Evolutionary conservation across 2,113 vertebrate species (phyloP).

Genomic region (Trematomus loennbergii): DNA sequence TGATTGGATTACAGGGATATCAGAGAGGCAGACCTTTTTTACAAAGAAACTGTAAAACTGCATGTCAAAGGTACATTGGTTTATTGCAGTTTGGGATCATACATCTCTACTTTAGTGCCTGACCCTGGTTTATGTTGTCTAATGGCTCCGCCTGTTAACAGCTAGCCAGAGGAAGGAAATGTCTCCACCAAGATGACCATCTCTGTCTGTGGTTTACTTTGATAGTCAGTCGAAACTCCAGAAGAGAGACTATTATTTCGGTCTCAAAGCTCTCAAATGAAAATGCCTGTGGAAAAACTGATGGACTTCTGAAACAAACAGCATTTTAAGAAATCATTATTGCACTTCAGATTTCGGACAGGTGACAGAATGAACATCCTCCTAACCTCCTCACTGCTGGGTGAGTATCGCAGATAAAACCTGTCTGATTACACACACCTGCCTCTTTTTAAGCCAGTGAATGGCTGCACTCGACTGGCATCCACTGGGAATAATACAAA

Average conservation of each 20-base stretch:
- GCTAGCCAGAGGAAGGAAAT: slow-evolving; percentile 71
- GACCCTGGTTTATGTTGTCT: not conserved
- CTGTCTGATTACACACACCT: not conserved
- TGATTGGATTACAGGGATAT: not conserved
- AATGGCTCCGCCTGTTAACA: slow-evolving; percentile 46
- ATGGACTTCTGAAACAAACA: not conserved
- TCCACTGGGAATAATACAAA: not conserved
- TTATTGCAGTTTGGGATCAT: not conserved
- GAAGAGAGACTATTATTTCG: slow-evolving; percentile 7
- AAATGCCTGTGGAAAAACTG: slow-evolving; percentile 7
- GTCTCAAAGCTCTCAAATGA: not conserved
- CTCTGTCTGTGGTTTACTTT: slow-evolving; percentile 44
- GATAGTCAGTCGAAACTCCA: slow-evolving; percentile 24
- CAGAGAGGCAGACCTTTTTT: not conserved
- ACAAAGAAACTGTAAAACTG: not conserved
- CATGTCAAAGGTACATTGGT: slow-evolving; percentile 7
- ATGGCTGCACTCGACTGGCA: not conserved
- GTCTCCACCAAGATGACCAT: slow-evolving; percentile 77
- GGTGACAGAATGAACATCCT: slow-evolving; percentile 49
- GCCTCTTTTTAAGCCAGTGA: not conserved
- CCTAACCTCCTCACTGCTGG: slow-evolving; percentile 52
- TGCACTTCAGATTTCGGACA: slow-evolving; percentile 2
- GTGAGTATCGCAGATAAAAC: slow-evolving; percentile 62
- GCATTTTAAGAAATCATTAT: not conserved
- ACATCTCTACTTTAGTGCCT: not conserved